Percentiles rank a stretch among this genome's conserved stretches.
Evolutionary conservation across 2,113 vertebrate species (phyloP).

Genomic region (Callithrix jacchus): DNA sequence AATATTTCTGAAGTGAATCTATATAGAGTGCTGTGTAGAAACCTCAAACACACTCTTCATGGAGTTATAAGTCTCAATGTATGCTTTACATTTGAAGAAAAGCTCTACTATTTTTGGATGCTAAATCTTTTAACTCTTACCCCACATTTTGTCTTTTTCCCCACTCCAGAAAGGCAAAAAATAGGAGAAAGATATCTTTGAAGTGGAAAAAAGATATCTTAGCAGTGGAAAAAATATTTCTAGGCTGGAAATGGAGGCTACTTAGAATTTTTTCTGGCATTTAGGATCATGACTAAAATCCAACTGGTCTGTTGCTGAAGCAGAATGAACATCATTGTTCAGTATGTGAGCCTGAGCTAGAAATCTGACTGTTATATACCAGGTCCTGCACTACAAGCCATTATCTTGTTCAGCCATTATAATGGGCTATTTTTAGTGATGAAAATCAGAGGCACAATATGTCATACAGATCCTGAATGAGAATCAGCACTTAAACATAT

Average conservation of each 20-base stretch:
- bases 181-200: neutral
- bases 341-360: neutral
- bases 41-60: neutral
- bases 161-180: neutral
- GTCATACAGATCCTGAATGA: neutral
- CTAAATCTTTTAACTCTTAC: neutral
- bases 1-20: neutral
- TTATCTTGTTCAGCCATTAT: neutral
- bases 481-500: neutral
- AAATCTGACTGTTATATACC: neutral
- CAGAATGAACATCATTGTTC: neutral
- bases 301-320: neutral
- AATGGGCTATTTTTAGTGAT: neutral
- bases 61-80: neutral
- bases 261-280: neutral
- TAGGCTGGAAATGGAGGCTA: neutral
- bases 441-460: neutral
- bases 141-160: neutral
- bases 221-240: neutral
- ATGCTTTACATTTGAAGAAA: neutral
- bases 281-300: neutral
- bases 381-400: neutral
- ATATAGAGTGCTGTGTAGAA: neutral
- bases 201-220: neutral
- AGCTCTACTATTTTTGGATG: neutral